Base-by-base conservation (phyloP, 2,888 invertebrate species). In the Exocentrus adspersus region DNA sequence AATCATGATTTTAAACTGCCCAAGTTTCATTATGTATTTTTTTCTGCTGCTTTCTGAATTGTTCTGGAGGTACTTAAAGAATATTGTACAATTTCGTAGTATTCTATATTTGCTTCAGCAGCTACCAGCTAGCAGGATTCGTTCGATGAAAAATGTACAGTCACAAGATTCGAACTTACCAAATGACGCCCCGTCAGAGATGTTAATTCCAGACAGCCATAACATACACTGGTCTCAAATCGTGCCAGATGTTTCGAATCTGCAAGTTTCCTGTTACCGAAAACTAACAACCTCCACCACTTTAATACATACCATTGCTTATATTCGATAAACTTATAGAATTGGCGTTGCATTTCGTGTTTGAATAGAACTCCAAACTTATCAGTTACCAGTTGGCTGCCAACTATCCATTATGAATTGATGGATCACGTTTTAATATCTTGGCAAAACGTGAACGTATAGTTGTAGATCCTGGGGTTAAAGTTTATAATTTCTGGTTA, bases 181-280 rank as follows among this genome's bases (percentile, higher is more conserved):
- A 48, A 48, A 48, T 14, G 24, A 16, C 17, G 7, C 14, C n/a
- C 2, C 17, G 16, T 48, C 48, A 48, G 28, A 14, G 48, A 48
- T 48, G 48, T 48, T 48, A 28, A 48, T 28, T 24, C 48, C 16
- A 12, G 17, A 14, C 1, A 28, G 48, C 16, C 10, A 51, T 51
- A 51, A 19, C n/a, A n/a, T 20, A 20, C 51, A 51, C 37, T 51
- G 20, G 51, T 51, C 20, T 19, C 32, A 32, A 19, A 51, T 51
- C 12, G 30, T 5, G 1, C 51, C 51, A 51, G 32, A 30, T 51
- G 51, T 37, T 51, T 32, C 12, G 19, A 37, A 51, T 51, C 28
- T 48, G 28, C 28, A 48, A 48, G 48, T 48, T 48, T 48, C 28
- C 28, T 48, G 28, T 48, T 48, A 14, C 16, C 28, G 48, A 48